Evolutionary conservation across 2,888 invertebrate genomes (phyloP), one percentile per base, ranked within the genome.

Genomic region (Auanema sp.): DNA sequence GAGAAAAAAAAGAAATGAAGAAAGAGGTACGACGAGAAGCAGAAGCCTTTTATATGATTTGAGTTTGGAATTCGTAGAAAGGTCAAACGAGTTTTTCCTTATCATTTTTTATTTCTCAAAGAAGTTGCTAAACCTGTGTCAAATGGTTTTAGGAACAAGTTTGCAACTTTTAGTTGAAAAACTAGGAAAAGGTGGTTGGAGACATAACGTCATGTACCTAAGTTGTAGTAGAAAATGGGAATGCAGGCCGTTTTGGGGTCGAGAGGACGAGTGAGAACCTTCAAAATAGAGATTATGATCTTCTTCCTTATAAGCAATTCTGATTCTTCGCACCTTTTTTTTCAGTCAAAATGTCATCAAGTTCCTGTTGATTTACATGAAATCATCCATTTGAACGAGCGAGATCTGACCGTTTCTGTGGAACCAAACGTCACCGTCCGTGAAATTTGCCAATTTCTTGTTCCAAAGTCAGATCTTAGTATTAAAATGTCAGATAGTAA

Each of bases 391-490:
- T 83, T 90, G 63, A 86, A 90, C 64, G 88, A 88, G 76, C 75
- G 83, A 8, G 86, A 86, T 16, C 85, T 89, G 84, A 88, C 88
- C 0, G 87, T 90, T 8, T 84, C 87, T 41, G 89, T 89, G 25
- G 89, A 90, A 75, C 90, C 90, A 2, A 89, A 84, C 79, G 89
- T 89, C 87, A 89, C 89, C 0, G 89, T 90, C 10, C 88, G 89
- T 0, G 89, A 89, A 57, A 88, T 89, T 52, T 89, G 89, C 0
- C 86, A 87, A 70, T 89, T 86, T 77, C 83, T 90, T 21, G 88
- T 89, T 78, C 77, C 78, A 41, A 75, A 70, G 67, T 72, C n/a
- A 64, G 64, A 57, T 43, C 21, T 6, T 24, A 2, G 54, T n/a
- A 21, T 44, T 56, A n/a, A 10, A 18, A 23, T 16, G 11, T 21